Percentiles rank a stretch among this genome's conserved stretches.
phyloP scores from a whole-genome alignment of 2,797 vertebrate genomes.

The Crocidura indochinensis region DNA sequence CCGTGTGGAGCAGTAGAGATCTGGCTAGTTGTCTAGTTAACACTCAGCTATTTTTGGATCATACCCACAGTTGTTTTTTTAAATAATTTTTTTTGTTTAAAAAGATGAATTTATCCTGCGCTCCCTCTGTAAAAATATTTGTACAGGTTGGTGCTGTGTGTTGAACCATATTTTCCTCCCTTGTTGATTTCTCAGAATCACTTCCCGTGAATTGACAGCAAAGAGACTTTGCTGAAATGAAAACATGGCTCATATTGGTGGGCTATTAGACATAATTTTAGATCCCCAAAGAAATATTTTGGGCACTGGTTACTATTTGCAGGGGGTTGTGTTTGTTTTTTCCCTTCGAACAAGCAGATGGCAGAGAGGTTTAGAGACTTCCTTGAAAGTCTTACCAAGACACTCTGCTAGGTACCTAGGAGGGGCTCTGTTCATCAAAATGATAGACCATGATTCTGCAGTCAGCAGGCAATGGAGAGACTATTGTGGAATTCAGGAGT shows the following conservation, averaged over 20 bases:
- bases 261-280: not conserved
- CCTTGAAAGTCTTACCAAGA: not conserved
- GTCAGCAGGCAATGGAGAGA: not conserved
- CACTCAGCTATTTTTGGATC: constrained; percentile 74
- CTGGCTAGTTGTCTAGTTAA: constrained; percentile 76
- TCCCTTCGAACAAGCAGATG: constrained; percentile 55
- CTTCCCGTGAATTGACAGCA: not conserved
- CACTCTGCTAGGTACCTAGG: not conserved
- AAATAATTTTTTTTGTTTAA: not conserved
- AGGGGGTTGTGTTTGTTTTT: constrained; percentile 58
- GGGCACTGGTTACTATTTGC: constrained; percentile 45
- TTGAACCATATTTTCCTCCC: not conserved
- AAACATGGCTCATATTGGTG: not conserved
- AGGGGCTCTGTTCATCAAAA: not conserved
- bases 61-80: constrained; percentile 62
- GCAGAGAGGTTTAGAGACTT: constrained; percentile 36
- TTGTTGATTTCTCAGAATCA: not conserved
- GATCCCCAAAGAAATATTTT: constrained; percentile 44
- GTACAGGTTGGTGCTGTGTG: not conserved
- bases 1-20: not conserved
- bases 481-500: not conserved
- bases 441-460: not conserved
- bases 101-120: constrained; percentile 27
- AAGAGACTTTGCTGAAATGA: not conserved
- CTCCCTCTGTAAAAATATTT: constrained; percentile 32